Evolutionary conservation across 1,140 invertebrate species (phyloP), one percentile per base, ranked within the genome.

Genomic region (Dryas iulia): DNA sequence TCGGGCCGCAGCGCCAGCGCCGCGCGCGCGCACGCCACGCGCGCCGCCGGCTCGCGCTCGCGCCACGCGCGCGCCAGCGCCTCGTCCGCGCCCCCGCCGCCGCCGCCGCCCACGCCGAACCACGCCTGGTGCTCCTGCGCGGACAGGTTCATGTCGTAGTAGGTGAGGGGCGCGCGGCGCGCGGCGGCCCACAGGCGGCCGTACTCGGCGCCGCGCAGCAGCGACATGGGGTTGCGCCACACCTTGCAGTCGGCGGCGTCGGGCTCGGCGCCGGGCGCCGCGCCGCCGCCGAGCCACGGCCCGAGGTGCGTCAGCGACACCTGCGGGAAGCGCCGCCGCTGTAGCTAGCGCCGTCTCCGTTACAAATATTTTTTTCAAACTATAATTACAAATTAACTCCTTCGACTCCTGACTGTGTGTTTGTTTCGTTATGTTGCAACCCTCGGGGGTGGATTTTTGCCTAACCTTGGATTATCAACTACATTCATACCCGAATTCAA

Each of bases 111-210:
- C 7, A 62, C 73, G 10, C 77, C 73, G 86, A 99, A 99, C 92
- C 99, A 99, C 8, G 98, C 99, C 89, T 99, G 98, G 92, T 99
- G 98, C 92, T 99, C 98, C 73, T 99, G 98, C 12, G 98, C 98
- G 0, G 98, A 99, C 7, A 99, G 92, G 91, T 99, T 99, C 98
- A 99, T 99, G 83, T 99, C 99, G 89, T 99, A 99, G 91, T 98
- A 99, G 0, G 99, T 99, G 24, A 99, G 92, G 0, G 98, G 98
- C 76, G 99, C 98, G 89, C 98, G 98, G 74, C 96, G 96, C 0
- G 97, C 98, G 0, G 96, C 95, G 95, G 95, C 96, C 81, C 96
- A 97, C 90, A 98, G 98, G 31, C 98, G 93, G 77, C 98, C 96
- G 92, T 99, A 99, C 87, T 99, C 98, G 4, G 98, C 97, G 0